Evolutionary conservation across 2,888 invertebrate species (phyloP).

Genomic region (Amaurobius ferox): DNA sequence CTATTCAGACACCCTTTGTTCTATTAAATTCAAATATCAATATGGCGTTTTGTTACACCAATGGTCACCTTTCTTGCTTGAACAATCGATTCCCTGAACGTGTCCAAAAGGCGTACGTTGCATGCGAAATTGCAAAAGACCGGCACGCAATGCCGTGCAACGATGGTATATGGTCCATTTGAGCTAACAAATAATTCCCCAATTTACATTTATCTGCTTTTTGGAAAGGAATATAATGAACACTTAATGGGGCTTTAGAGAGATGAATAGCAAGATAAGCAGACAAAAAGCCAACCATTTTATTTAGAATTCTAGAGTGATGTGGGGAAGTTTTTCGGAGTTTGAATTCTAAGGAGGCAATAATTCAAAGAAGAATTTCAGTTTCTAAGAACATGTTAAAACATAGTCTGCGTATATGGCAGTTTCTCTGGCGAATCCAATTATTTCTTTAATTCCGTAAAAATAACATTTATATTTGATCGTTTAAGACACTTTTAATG

Average conservation of each 20-base stretch:
- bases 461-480: too few relatives aligned
- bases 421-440: too few relatives aligned
- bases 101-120: background rate
- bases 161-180: too few relatives aligned
- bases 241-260: conserved; percentile 4
- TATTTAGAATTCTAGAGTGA: background rate
- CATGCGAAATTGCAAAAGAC: background rate
- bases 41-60: background rate
- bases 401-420: too few relatives aligned
- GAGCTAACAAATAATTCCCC: background rate
- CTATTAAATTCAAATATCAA: conserved; percentile 2
- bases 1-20: background rate
- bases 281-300: background rate
- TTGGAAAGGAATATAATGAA: background rate
- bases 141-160: background rate
- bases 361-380: too few relatives aligned
- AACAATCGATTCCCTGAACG: background rate
- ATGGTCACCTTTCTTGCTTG: background rate
- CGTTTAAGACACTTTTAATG: too few relatives aligned
- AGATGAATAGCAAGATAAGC: background rate
- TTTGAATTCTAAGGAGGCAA: too few relatives aligned
- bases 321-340: background rate
- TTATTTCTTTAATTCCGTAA: too few relatives aligned
- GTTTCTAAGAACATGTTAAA: too few relatives aligned
- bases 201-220: conserved; percentile 14